These are phyloP conservation scores for Pocillopora grandis DNA, from an alignment of 92 coral and sea anemone species.

Conservation along the genomic window DNA sequence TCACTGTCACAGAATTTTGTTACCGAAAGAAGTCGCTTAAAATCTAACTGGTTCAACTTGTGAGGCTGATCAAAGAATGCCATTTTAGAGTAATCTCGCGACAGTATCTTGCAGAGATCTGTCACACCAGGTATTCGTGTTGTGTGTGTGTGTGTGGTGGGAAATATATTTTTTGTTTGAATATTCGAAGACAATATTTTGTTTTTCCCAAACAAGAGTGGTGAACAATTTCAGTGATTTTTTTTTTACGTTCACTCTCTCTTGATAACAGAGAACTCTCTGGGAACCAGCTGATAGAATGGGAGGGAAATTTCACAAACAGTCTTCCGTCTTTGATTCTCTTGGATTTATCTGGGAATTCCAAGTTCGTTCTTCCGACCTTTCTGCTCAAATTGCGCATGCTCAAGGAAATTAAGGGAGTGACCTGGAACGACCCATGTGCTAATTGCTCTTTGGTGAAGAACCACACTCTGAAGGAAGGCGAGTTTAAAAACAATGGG, in stretches of 20 bases:
- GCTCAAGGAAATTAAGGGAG: constrained; percentile 62
- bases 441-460: constrained; percentile 52
- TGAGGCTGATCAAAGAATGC: no score
- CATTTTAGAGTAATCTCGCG: no score
- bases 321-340: constrained; percentile 39
- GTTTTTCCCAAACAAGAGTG: background rate
- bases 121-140: no score
- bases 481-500: constrained; percentile 22
- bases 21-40: no score
- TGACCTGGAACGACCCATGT: constrained; percentile 53
- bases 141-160: no score
- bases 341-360: constrained; percentile 57
- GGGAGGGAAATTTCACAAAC: constrained; percentile 40
- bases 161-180: background rate
- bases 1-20: no score
- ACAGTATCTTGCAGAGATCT: no score
- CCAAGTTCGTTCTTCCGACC: constrained; percentile 51
- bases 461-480: constrained; percentile 41
- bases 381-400: constrained; percentile 47
- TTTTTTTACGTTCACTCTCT: background rate
- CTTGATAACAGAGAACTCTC: constrained; percentile 44
- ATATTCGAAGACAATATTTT: background rate
- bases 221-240: background rate
- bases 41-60: no score
- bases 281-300: constrained; percentile 39